Evolutionary conservation across 53 echinoderm and acorn worm species (phyloP).

Genomic region (Hippasteria phrygiana): DNA sequence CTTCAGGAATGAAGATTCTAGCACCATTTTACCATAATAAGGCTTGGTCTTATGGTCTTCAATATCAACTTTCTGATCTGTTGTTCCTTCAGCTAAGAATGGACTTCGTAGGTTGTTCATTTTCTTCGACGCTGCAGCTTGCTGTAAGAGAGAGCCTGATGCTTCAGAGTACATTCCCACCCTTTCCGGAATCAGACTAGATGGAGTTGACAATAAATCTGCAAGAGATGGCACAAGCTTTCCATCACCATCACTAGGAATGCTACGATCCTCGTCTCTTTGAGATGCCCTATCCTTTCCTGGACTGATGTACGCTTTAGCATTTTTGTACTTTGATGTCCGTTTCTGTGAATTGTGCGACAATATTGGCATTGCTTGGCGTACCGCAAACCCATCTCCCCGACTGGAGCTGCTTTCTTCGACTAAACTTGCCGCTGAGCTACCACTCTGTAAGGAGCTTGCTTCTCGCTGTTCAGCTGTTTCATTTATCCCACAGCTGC

Average conservation of each 20-base stretch:
- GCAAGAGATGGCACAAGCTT: neutral
- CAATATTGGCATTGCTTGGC: neutral
- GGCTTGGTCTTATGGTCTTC: slow-evolving; percentile 5
- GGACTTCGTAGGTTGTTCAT: neutral
- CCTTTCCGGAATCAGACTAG: slow-evolving; percentile 14
- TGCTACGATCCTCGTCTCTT: neutral
- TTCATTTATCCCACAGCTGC: neutral
- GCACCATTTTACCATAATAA: slow-evolving; percentile 32
- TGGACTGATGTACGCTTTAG: neutral
- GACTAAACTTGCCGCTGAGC: neutral
- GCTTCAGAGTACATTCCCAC: neutral
- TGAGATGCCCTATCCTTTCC: neutral
- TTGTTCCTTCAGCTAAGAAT: neutral
- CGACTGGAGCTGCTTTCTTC: neutral
- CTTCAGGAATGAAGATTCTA: neutral
- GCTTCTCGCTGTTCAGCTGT: neutral
- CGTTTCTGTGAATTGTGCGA: neutral
- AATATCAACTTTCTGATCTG: neutral
- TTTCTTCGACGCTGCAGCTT: neutral
- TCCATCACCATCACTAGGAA: neutral
- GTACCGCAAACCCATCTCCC: neutral
- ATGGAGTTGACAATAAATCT: neutral
- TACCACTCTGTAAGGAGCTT: neutral
- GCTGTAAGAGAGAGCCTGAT: neutral
- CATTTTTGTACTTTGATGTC: neutral